phyloP scores from a whole-genome alignment of 2,888 invertebrate genomes.

The Hedychridium roseum region DNA sequence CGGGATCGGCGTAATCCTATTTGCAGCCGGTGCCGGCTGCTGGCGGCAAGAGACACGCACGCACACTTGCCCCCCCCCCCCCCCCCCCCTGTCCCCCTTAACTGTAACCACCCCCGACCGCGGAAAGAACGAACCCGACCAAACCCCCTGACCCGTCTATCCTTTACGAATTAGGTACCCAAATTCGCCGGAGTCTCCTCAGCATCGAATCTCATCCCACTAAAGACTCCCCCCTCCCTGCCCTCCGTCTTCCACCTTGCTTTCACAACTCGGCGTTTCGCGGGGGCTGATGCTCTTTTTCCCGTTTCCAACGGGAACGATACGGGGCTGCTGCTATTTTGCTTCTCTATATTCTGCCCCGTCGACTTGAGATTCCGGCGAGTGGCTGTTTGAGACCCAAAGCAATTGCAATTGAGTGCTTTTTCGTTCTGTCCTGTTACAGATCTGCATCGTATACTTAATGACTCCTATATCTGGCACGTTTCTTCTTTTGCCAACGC shows the following conservation, averaged over 20 bases:
- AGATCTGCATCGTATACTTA: too few species aligned
- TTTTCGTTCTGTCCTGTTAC: constrained; percentile 2
- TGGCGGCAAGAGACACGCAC: constrained; percentile 26
- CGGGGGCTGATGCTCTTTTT: not conserved
- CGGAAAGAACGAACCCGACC: not conserved
- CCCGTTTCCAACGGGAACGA: too few species aligned
- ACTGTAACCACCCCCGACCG: too few species aligned
- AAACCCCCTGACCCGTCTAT: not conserved
- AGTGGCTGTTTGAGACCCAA: too few species aligned
- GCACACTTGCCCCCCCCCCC: constrained; percentile 13
- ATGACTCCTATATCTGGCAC: constrained; percentile 21
- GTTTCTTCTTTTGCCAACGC: constrained; percentile 4
- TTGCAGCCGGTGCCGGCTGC: constrained; percentile 31
- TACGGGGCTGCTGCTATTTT: constrained; percentile 4
- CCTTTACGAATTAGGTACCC: constrained; percentile 43
- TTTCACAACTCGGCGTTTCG: not conserved
- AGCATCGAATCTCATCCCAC: constrained; percentile 41
- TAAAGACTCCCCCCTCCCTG: constrained; percentile 32
- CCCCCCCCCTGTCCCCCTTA: constrained; percentile 3
- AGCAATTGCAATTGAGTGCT: constrained; percentile 35
- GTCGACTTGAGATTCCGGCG: not conserved
- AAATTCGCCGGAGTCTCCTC: constrained; percentile 36
- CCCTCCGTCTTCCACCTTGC: too few species aligned
- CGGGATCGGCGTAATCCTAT: constrained; percentile 52
- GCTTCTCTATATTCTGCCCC: too few species aligned